These are phyloP conservation scores for Leptopilina boulardi DNA, from an alignment of 1,140 invertebrate species.

Conservation along the genomic window DNA sequence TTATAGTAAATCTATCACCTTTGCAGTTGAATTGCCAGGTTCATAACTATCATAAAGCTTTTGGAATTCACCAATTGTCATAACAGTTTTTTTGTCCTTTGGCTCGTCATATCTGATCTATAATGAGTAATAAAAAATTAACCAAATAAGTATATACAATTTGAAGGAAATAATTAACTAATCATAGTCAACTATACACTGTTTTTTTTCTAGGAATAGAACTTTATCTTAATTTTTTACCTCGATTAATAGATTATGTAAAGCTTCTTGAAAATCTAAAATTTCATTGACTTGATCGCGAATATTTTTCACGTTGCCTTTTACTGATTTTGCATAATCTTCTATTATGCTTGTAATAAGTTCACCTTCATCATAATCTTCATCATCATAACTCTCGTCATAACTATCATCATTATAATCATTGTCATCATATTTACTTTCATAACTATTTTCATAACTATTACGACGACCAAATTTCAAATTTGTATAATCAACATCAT, in stretches of 20 bases:
- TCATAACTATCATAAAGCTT: not conserved
- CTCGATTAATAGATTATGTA: not conserved
- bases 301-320: not conserved
- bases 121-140: not conserved
- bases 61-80: slow-evolving; percentile 1
- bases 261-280: not conserved
- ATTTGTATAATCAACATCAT: not conserved
- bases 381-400: not conserved
- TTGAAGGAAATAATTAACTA: not conserved
- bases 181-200: not conserved
- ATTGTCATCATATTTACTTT: not conserved
- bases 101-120: not conserved
- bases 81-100: not conserved
- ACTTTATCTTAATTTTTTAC: not conserved
- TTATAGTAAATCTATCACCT: not conserved
- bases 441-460: not conserved
- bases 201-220: not conserved
- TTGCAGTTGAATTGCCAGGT: slow-evolving; percentile 14
- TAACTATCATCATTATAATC: not conserved
- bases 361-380: not conserved
- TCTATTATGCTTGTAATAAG: not conserved
- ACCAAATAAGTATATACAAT: not conserved
- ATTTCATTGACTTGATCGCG: not conserved
- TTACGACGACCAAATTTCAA: not conserved
- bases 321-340: not conserved